These are phyloP conservation scores for Anseranas semipalmata DNA, from an alignment of 2,113 vertebrate genomes.

Conservation along the genomic window DNA sequence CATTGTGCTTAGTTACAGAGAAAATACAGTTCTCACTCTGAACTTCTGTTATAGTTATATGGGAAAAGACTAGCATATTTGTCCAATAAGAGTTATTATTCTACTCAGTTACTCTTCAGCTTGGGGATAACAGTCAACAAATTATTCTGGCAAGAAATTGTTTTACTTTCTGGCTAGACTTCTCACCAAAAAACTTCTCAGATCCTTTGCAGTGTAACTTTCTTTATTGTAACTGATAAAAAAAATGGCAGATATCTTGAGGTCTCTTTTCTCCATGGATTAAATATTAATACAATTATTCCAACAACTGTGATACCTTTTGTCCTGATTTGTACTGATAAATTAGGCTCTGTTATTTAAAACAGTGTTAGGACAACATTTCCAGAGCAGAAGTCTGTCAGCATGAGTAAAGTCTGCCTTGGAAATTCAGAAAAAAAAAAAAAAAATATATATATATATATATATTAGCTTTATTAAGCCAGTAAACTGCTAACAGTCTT, in stretches of 20 bases:
- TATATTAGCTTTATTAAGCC: too few relatives aligned
- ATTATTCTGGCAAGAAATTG: not conserved
- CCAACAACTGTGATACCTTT: not conserved
- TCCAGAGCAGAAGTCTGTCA: constrained; percentile 3
- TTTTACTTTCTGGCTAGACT: not conserved
- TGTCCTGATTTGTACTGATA: not conserved
- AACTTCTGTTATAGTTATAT: not conserved
- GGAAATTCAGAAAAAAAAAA: not conserved
- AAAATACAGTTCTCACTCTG: not conserved
- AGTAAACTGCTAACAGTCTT: not conserved
- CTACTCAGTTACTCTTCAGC: not conserved
- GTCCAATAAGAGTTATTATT: not conserved
- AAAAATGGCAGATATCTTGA: not conserved
- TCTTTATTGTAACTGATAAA: not conserved
- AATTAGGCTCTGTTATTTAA: not conserved
- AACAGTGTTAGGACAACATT: not conserved
- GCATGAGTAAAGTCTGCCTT: not conserved
- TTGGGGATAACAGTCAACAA: not conserved
- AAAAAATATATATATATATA: too few relatives aligned
- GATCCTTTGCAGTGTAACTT: not conserved
- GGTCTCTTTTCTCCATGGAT: not conserved
- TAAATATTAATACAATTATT: not conserved
- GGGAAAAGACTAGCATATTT: not conserved
- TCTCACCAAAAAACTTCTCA: not conserved
- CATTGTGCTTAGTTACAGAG: not conserved